Percentiles rank a stretch among this genome's conserved stretches.
Evolutionary conservation across 2,113 vertebrate genomes (phyloP).

Genomic region (Ciconia maguari): DNA sequence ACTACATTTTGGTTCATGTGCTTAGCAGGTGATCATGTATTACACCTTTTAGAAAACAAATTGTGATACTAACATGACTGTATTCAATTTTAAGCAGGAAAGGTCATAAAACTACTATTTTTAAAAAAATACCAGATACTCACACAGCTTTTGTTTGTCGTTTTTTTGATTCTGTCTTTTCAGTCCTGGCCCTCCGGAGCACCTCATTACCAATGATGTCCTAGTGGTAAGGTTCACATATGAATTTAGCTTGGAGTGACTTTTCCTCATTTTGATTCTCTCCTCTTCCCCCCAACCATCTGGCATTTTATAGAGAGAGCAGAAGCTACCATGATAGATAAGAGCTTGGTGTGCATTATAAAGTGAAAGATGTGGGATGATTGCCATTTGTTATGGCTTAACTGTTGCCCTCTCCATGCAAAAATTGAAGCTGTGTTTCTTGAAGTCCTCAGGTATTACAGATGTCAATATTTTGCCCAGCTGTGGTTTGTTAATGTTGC

Average conservation of each 20-base stretch:
- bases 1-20: background rate
- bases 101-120: background rate
- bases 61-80: background rate
- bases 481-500: background rate
- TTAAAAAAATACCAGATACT: background rate
- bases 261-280: background rate
- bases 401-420: background rate
- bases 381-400: background rate
- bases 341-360: background rate
- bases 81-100: background rate
- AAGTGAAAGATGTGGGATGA: background rate
- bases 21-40: background rate
- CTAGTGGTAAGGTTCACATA: conserved; percentile 76
- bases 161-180: conserved; percentile 28
- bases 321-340: background rate
- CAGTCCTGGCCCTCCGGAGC: conserved; percentile 68
- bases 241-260: background rate
- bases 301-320: background rate
- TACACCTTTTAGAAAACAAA: background rate
- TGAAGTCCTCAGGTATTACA: background rate
- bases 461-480: background rate
- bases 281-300: background rate
- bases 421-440: background rate
- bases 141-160: background rate
- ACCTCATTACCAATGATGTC: conserved; percentile 78